Evolutionary conservation across 2,888 invertebrate genomes (phyloP), one percentile per base, ranked within the genome.

Genomic region (Pyrrhosoma nymphula): DNA sequence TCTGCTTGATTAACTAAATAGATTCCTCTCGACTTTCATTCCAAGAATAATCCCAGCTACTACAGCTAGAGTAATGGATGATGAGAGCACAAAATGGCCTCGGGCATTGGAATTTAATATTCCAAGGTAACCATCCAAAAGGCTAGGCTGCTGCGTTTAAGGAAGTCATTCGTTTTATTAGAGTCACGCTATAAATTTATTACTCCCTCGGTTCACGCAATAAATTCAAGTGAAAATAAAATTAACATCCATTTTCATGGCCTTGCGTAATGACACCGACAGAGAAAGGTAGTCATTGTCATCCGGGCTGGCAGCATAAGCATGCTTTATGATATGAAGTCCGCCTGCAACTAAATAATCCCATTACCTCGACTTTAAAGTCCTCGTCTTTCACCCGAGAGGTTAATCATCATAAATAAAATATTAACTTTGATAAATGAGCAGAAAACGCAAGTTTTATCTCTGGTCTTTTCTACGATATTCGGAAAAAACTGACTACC

Each of bases 141-240:
- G 82, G 35, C 35, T 82, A 35, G 35, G 30, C 82, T 35, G 82
- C 82, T 35, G 35, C 14, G 82, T 82, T 82, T 82, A 82, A 35
- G 35, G 82, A 82, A 82, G 82, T 82, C 10, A 35, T 35, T 82
- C 18, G 82, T 82, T 82, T 82, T 35, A 82, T 82, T 82, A 82
- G 16, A 82, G 82, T 30, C 82, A 82, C 82, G 82, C 82, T 4
- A 82, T 82, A 16, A 82, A 82, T 82, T 82, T 82, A 82, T 82
- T 35, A 18, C 82, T 35, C 30, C n/a, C 82, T 14, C n/a, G 3
- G 82, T 12, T 69, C n/a, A n/a, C 69, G 82, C 82, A 18, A 82
- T 30, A 82, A 82, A 82, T 35, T 82, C 35, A 82, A 26, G 23
- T 30, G 35, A 35, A 82, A 82, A 82, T 82, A 82, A 82, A 82